Evolutionary conservation across 2,797 vertebrate genomes (phyloP).

Genomic region (Hippoglossus hippoglossus): DNA sequence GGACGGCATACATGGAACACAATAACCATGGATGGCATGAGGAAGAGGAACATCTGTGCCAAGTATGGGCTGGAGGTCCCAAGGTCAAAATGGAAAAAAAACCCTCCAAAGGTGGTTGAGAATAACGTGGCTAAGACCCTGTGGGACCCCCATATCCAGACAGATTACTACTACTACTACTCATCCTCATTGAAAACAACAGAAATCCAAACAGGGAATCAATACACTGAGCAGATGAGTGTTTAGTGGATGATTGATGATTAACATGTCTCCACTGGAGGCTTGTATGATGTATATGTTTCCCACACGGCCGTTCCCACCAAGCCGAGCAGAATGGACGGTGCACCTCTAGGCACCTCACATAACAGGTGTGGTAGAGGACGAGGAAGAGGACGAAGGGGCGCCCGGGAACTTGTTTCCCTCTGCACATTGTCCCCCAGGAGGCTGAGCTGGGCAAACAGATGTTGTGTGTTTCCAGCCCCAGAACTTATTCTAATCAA

Average conservation of each 20-base stretch:
- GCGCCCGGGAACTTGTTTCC: constrained; percentile 49
- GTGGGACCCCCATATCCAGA: no score
- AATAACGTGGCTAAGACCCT: no score
- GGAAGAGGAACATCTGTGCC: no score
- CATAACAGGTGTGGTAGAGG: constrained; percentile 52
- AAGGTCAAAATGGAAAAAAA: no score
- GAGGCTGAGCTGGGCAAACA: constrained; percentile 55
- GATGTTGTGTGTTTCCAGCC: constrained; percentile 69
- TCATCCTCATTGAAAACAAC: not conserved
- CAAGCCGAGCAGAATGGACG: no score
- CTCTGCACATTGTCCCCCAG: constrained; percentile 46
- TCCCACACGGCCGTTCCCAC: constrained; percentile 13
- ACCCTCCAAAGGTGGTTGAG: no score
- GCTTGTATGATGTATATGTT: constrained; percentile 16
- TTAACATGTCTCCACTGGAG: constrained; percentile 35
- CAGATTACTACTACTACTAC: not conserved
- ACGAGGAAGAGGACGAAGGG: constrained; percentile 36
- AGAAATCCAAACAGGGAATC: constrained; percentile 13
- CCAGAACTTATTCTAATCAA: constrained; percentile 72
- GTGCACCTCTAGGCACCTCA: constrained; percentile 11
- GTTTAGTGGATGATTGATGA: constrained; percentile 51
- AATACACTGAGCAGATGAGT: constrained; percentile 33
- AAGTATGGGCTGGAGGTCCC: no score
- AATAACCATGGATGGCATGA: no score
- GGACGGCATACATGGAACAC: no score